Conservation (phyloP, 2,797 vertebrate genomes). For the Tokudaia tokunoshimensis region DNA sequence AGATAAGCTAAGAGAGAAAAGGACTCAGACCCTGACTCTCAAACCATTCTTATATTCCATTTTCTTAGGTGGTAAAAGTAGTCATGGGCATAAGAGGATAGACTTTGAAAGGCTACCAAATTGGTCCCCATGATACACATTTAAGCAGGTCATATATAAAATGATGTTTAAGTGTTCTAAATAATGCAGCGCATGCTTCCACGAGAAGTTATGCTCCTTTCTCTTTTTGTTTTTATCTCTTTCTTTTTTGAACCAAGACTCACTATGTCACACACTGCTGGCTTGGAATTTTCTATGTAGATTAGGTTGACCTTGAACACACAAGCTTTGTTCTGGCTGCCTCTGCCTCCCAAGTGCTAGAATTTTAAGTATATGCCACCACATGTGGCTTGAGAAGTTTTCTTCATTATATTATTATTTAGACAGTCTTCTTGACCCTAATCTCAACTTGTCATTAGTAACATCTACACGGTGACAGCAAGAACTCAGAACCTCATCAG, state of each 20-base stretch:
- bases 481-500: background rate
- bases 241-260: background rate
- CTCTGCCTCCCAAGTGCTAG: background rate
- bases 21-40: background rate
- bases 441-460: background rate
- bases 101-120: background rate
- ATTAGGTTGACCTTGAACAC: background rate
- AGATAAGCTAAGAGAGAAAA: background rate
- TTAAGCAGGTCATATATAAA: background rate
- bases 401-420: background rate
- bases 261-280: background rate
- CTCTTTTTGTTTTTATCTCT: background rate
- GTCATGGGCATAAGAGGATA: background rate
- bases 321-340: background rate
- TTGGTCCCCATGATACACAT: background rate
- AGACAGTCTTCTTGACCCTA: background rate
- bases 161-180: background rate
- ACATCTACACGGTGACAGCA: background rate
- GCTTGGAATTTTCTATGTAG: background rate
- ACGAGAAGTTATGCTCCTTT: background rate
- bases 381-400: background rate
- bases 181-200: background rate
- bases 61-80: constrained; percentile 14
- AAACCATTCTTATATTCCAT: background rate
- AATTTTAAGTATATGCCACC: background rate